These are phyloP conservation scores for Sepiola atlantica DNA, from an alignment of 2,888 invertebrate genomes.

Conservation along the genomic window DNA sequence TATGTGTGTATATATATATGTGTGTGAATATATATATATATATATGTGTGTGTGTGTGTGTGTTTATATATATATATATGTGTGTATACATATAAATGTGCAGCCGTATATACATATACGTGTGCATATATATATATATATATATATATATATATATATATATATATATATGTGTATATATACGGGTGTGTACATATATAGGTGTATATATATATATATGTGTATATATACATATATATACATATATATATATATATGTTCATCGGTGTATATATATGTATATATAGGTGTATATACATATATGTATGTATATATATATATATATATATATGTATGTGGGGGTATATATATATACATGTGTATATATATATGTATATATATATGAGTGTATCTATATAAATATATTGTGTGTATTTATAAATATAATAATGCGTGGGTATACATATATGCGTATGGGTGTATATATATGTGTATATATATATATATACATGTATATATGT, in stretches of 20 bases:
- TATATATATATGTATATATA: too few species aligned
- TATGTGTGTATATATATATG: not conserved
- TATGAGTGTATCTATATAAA: too few species aligned
- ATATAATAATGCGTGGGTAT: too few species aligned
- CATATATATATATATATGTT: not conserved
- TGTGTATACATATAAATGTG: not conserved
- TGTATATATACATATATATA: not conserved
- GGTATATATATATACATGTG: too few species aligned
- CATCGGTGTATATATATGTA: too few species aligned
- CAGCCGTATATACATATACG: not conserved
- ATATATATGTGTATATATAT: too few species aligned
- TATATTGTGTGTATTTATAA: too few species aligned
- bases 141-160: conserved; percentile 32
- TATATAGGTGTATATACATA: not conserved
- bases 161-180: conserved; percentile 3
- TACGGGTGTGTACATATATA: not conserved
- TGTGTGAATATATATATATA: not conserved
- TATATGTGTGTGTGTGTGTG: not conserved
- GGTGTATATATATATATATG: not conserved
- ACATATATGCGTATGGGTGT: too few species aligned
- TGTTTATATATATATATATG: not conserved
- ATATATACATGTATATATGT: too few species aligned
- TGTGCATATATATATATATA: not conserved
- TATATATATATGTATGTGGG: not conserved
- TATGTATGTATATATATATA: not conserved